A percentile compares a stretch with the other conserved stretches of the same genome.
phyloP scores from a whole-genome alignment of 2,113 vertebrate genomes.

The Symphodus melops region DNA sequence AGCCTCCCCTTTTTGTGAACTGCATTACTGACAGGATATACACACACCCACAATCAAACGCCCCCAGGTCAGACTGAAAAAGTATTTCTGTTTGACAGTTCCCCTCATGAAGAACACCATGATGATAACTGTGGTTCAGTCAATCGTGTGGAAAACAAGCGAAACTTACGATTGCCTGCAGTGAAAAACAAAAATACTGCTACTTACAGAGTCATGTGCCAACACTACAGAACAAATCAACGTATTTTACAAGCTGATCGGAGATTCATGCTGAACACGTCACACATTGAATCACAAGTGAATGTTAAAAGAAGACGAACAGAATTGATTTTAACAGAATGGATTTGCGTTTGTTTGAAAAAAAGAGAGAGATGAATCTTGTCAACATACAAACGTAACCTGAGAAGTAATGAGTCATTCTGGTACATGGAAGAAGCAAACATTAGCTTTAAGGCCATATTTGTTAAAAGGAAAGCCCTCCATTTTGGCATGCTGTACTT shows the following conservation, averaged over 20 bases:
- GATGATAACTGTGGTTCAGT: neutral
- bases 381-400: constrained; percentile 3
- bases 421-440: neutral
- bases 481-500: too few relatives aligned
- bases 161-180: neutral
- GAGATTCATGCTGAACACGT: neutral
- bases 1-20: too few relatives aligned
- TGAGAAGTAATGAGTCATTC: constrained; percentile 5
- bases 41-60: too few relatives aligned
- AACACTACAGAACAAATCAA: neutral
- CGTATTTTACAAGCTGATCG: neutral
- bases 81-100: too few relatives aligned
- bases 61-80: too few relatives aligned
- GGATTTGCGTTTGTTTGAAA: neutral
- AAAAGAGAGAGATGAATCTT: neutral
- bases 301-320: neutral
- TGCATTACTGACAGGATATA: neutral
- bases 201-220: neutral
- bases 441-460: too few relatives aligned
- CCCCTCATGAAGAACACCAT: neutral
- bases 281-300: neutral
- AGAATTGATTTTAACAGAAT: too few relatives aligned
- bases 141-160: neutral
- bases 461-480: too few relatives aligned
- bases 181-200: neutral